Conservation (phyloP, 2,113 vertebrate species). For the Bufo bufo region DNA sequence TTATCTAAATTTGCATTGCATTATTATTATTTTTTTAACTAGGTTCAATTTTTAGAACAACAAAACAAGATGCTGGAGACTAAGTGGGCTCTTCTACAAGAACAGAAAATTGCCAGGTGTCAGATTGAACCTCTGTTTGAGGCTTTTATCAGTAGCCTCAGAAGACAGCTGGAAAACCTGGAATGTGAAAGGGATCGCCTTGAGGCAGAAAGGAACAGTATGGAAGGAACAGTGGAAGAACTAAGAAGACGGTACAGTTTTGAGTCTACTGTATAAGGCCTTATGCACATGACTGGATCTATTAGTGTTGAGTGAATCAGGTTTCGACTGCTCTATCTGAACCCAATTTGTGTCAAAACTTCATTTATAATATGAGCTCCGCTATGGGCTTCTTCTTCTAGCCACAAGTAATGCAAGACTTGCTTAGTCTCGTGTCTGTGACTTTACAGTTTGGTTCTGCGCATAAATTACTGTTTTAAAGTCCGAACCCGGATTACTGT, state of each 20-base stretch:
- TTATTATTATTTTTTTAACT: background rate
- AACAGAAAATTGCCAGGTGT: constrained; percentile 69
- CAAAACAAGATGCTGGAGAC: constrained; percentile 89
- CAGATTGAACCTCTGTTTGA: constrained; percentile 87
- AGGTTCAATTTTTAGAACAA: constrained; percentile 91
- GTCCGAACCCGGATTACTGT: too few species aligned
- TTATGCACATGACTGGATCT: background rate
- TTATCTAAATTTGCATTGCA: too few species aligned
- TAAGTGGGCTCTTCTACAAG: constrained; percentile 88
- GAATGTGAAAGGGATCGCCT: constrained; percentile 82
- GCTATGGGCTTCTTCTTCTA: too few species aligned
- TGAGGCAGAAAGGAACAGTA: constrained; percentile 86
- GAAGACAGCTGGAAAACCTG: constrained; percentile 81
- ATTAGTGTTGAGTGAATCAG: too few species aligned
- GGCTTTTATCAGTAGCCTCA: constrained; percentile 82
- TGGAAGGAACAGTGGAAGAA: constrained; percentile 90
- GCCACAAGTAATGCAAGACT: too few species aligned
- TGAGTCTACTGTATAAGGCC: background rate
- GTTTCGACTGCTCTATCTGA: too few species aligned
- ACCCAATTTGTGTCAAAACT: too few species aligned
- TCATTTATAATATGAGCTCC: too few species aligned
- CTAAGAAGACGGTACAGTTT: constrained; percentile 86
- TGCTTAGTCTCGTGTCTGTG: too few species aligned
- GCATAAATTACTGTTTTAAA: too few species aligned
- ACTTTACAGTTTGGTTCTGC: too few species aligned